A percentile compares a stretch with the other conserved stretches of the same genome.
These are phyloP conservation scores for Xestia sexstrigata DNA, from an alignment of 2,888 invertebrate species.

Conservation along the genomic window DNA sequence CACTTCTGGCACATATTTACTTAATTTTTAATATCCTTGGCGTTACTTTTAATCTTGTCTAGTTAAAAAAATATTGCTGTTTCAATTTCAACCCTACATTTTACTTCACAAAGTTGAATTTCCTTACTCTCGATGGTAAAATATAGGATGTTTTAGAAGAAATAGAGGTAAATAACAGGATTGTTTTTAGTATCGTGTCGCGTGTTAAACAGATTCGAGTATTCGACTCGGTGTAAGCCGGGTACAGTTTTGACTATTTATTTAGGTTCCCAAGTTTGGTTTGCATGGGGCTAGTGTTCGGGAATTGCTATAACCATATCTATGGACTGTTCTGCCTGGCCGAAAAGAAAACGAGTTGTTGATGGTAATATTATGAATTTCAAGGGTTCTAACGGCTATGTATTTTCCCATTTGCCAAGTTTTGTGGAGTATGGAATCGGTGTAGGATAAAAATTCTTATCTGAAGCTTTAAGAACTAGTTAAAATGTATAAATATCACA, in stretches of 20 bases:
- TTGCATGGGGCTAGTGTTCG: neutral
- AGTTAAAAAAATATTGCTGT: constrained; percentile 19
- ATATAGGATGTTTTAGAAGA: constrained; percentile 34
- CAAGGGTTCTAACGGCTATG: neutral
- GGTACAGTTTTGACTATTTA: constrained; percentile 57
- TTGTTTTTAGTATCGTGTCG: constrained; percentile 62
- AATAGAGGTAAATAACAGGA: constrained; percentile 50
- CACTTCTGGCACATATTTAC: constrained; percentile 45
- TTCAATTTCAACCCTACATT: constrained; percentile 8
- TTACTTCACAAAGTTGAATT: neutral
- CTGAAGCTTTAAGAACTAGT: too few species aligned
- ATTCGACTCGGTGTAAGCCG: constrained; percentile 54
- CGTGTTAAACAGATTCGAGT: constrained; percentile 62
- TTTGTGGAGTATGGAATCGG: neutral
- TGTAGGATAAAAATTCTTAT: too few species aligned
- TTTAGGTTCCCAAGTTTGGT: constrained; percentile 31
- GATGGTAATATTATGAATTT: neutral
- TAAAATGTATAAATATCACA: too few species aligned
- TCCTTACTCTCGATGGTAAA: neutral
- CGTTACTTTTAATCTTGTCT: constrained; percentile 56
- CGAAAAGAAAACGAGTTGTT: neutral
- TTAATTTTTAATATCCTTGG: constrained; percentile 44
- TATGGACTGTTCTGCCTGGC: neutral
- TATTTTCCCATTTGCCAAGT: neutral
- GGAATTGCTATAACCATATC: too few species aligned